phyloP scores from a whole-genome alignment of 2,888 invertebrate genomes.

The Drosophila birchii region DNA sequence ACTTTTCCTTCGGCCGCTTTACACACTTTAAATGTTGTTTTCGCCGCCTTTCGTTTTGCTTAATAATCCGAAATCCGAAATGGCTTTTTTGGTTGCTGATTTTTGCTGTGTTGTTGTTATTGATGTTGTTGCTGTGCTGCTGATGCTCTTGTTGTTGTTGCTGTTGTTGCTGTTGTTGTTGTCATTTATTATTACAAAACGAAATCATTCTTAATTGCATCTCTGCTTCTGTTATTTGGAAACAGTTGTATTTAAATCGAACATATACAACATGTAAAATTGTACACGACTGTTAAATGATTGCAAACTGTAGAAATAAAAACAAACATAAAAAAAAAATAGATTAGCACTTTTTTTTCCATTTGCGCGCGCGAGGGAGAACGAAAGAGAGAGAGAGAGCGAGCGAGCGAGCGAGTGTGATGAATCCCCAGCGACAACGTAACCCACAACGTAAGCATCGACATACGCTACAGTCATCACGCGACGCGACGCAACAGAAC shows the following conservation, averaged over 20 bases:
- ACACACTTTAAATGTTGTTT: background rate
- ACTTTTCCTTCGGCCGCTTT: slow-evolving; percentile 16
- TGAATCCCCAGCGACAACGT: slow-evolving; percentile 20
- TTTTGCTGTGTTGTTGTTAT: background rate
- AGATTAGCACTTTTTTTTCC: slow-evolving; percentile 17
- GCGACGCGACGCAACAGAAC: slow-evolving; percentile 14
- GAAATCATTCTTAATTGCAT: slow-evolving; percentile 17
- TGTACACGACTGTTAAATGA: slow-evolving; percentile 53
- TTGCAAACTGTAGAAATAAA: slow-evolving; percentile 61
- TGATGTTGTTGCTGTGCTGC: background rate
- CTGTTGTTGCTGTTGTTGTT: slow-evolving; percentile 1
- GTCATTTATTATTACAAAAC: slow-evolving; percentile 17
- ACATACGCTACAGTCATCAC: slow-evolving; percentile 16
- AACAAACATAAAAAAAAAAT: slow-evolving; percentile 24
- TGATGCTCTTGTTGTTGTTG: background rate
- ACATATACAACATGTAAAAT: slow-evolving; percentile 69
- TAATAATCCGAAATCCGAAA: slow-evolving; percentile 12
- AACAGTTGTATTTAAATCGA: slow-evolving; percentile 39
- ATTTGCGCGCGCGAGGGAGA: slow-evolving; percentile 27
- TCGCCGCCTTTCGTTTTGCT: background rate
- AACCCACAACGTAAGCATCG: slow-evolving; percentile 26
- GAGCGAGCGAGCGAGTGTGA: slow-evolving; percentile 1
- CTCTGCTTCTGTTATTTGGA: slow-evolving; percentile 16
- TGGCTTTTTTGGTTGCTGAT: slow-evolving; percentile 9
- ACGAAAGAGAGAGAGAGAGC: slow-evolving; percentile 2